Evolutionary conservation across 2,113 vertebrate genomes (phyloP).

Genomic region (Sprattus sprattus): DNA sequence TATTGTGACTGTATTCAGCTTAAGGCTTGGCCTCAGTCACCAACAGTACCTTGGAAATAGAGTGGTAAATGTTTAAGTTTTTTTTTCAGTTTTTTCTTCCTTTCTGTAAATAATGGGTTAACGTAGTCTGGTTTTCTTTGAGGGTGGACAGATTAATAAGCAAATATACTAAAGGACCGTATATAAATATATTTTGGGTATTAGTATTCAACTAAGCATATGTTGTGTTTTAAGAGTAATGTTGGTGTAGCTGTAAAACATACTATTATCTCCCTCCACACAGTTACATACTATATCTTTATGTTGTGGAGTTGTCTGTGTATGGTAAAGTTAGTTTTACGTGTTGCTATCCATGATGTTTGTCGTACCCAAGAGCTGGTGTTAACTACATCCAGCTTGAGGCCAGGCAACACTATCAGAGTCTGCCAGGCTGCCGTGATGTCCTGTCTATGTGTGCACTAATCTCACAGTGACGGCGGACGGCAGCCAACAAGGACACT

Average conservation of each 20-base stretch:
- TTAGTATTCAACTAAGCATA: constrained; percentile 41
- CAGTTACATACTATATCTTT: constrained; percentile 26
- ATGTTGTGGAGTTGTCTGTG: constrained; percentile 26
- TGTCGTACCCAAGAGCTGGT: constrained; percentile 16
- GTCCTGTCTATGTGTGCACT: neutral
- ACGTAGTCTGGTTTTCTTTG: constrained; percentile 36
- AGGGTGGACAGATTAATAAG: constrained; percentile 28
- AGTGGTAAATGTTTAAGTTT: constrained; percentile 9
- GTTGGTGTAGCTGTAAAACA: constrained; percentile 35
- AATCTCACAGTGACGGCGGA: neutral
- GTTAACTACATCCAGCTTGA: neutral
- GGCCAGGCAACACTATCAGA: constrained; percentile 1
- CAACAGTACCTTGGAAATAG: constrained; percentile 42
- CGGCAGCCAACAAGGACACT: constrained; percentile 39
- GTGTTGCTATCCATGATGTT: constrained; percentile 39
- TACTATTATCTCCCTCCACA: neutral
- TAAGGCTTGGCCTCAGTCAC: constrained; percentile 39
- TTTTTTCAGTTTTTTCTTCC: constrained; percentile 25
- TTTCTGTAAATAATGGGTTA: constrained; percentile 49
- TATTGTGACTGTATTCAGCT: constrained; percentile 66
- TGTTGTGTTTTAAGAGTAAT: constrained; percentile 51
- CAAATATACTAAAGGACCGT: constrained; percentile 40
- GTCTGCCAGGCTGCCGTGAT: neutral
- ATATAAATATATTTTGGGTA: constrained; percentile 18
- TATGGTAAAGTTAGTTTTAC: constrained; percentile 33